Conservation (phyloP, 2,888 invertebrate genomes). For the Diadromus collaris region DNA sequence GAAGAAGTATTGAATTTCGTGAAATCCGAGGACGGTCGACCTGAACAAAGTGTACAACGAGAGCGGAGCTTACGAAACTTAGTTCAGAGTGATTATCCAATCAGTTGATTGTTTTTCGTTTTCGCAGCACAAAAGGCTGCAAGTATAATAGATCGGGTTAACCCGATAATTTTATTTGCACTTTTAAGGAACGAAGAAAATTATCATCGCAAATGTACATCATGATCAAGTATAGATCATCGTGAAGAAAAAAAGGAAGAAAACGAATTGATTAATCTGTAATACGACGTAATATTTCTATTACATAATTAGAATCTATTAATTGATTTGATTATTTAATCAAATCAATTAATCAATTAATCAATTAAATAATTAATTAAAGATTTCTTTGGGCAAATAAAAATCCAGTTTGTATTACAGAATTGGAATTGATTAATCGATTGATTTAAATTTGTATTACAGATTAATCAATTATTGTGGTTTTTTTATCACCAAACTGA, state of each 20-base stretch:
- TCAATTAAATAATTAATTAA: no score
- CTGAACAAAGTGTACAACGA: slow-evolving; percentile 27
- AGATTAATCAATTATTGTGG: background rate
- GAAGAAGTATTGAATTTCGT: slow-evolving; percentile 23
- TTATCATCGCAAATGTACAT: background rate
- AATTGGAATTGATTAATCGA: no score
- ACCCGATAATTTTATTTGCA: background rate
- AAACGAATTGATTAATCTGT: no score
- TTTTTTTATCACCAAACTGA: background rate
- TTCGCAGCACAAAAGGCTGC: background rate
- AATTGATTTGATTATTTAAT: no score
- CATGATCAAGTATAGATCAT: no score
- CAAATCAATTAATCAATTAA: no score
- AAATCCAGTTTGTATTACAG: no score
- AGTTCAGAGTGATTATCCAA: slow-evolving; percentile 31
- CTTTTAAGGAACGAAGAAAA: no score
- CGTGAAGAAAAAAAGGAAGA: no score
- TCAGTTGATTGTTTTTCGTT: slow-evolving; percentile 23
- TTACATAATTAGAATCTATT: no score
- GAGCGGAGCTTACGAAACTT: slow-evolving; percentile 27
- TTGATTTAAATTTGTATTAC: background rate
- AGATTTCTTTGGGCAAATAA: no score
- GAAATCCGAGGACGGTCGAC: slow-evolving; percentile 23
- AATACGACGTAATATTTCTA: no score
- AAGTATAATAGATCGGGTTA: background rate